Base-by-base conservation (phyloP, 2,797 vertebrate genomes). In the Setipinna tenuifilis region DNA sequence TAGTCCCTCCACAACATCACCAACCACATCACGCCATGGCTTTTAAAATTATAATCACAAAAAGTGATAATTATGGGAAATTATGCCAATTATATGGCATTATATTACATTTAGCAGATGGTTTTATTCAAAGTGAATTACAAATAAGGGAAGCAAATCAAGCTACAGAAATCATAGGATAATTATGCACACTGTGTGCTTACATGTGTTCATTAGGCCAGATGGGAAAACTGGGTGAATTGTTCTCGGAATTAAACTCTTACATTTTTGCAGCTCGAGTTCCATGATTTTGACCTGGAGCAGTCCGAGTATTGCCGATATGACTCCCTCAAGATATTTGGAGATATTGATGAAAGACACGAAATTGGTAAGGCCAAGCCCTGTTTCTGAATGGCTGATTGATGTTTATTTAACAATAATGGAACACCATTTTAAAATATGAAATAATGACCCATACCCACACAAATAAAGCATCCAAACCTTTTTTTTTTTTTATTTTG, bases 281-380 rank as follows among this genome's bases (percentile, higher is more conserved):
- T 97, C 89, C 88, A 94, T n/a, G 94, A 93, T 65, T 95, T 98
- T 90, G 91, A 96, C 87, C 82, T 96, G 90, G 96, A 98, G 89
- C 94, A 95, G 65, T 96, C 93, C 0, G 93, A 96, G 86, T 88
- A 92, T 50, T 98, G 97, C 82, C 88, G 89, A 83, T 97, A 94
- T 0, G 96, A 97, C 86, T 95, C 94, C 0, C 90, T 97, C 86
- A 86, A 87, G 1, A 90, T 96, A 14, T 93, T 96, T 84, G 92
- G 93, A 84, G 95, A 97, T 28, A 86, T 95, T 23, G 91, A 92
- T 41, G 94, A 90, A 87, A 92, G 89, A 19, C 89, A 96, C 7
- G 91, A 96, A 92, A 95, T 96, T 23, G 95, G 96, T 97, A 88
- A 83, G 89, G 12, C 17, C 31, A 65, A 78, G 71, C 16, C 35